These are phyloP conservation scores for Volucella bombylans DNA, from an alignment of 2,888 invertebrate species.

Conservation along the genomic window DNA sequence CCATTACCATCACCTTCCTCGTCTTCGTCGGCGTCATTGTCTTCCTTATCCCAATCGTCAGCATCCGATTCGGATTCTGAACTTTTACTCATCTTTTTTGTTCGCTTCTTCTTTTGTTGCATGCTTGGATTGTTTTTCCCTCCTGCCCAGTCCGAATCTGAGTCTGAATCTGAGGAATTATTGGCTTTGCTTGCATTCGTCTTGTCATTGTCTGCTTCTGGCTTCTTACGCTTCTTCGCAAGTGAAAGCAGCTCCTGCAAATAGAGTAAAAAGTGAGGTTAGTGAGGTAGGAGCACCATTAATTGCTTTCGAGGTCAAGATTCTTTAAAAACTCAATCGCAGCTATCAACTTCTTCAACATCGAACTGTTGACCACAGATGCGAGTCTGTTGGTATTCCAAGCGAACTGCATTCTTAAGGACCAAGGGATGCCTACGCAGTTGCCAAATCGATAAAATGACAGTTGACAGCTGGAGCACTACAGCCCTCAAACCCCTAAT, in stretches of 20 bases:
- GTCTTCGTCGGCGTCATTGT: slow-evolving; percentile 79
- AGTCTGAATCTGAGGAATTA: slow-evolving; percentile 85
- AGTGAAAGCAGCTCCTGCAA: slow-evolving; percentile 90
- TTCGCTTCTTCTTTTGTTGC: slow-evolving; percentile 82
- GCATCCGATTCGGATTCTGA: slow-evolving; percentile 80
- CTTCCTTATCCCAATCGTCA: slow-evolving; percentile 80
- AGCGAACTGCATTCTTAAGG: not conserved
- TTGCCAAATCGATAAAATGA: slow-evolving; percentile 31
- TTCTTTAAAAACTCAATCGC: not conserved
- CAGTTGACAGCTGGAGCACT: not conserved
- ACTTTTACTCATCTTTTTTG: slow-evolving; percentile 78
- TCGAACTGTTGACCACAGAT: too few species aligned
- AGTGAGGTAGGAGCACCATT: too few species aligned
- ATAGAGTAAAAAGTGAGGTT: slow-evolving; percentile 31
- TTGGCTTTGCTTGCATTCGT: slow-evolving; percentile 81
- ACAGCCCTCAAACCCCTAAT: not conserved
- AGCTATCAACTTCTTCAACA: too few species aligned
- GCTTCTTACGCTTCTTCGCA: slow-evolving; percentile 89
- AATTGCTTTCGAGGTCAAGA: too few species aligned
- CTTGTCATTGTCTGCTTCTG: slow-evolving; percentile 81
- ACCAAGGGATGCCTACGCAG: too few species aligned
- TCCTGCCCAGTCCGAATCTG: slow-evolving; percentile 83
- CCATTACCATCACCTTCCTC: slow-evolving; percentile 72
- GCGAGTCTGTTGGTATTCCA: too few species aligned
- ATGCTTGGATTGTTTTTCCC: slow-evolving; percentile 78